Percentiles rank a stretch among this genome's conserved stretches.
Evolutionary conservation across 1,140 invertebrate species (phyloP).

Genomic region (Hycleus phaleratus): DNA sequence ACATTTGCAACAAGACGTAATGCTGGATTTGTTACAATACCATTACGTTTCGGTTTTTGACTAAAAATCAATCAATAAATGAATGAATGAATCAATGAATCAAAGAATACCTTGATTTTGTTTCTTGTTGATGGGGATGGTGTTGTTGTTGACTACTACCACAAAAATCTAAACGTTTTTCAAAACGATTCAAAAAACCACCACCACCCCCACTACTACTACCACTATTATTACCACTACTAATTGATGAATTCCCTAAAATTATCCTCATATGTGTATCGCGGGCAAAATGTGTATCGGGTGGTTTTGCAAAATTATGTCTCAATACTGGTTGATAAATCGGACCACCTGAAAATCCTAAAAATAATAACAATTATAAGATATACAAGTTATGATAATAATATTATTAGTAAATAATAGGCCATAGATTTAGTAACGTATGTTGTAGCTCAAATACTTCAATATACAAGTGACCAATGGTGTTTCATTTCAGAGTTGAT

Average conservation of each 20-base stretch:
- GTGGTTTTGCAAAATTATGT: constrained; percentile 37
- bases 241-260: constrained; percentile 51
- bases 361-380: no score
- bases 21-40: constrained; percentile 86
- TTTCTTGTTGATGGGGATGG: constrained; percentile 25
- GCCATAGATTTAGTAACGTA: no score
- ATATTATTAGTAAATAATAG: no score
- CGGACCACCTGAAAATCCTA: constrained; percentile 32
- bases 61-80: constrained; percentile 25
- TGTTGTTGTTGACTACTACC: constrained; percentile 28
- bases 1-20: constrained; percentile 64
- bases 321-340: constrained; percentile 38
- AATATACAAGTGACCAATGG: no score
- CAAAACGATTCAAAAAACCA: no score
- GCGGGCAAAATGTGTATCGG: constrained; percentile 66
- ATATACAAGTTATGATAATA: no score
- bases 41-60: constrained; percentile 70
- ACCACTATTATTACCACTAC: no score
- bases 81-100: neutral
- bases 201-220: no score
- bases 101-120: constrained; percentile 20
- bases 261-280: constrained; percentile 89
- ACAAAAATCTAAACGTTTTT: constrained; percentile 21
- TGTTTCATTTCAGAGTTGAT: no score
- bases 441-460: no score